phyloP scores from a whole-genome alignment of 2,797 vertebrate genomes.

The Petrocephalus schoutedeni region DNA sequence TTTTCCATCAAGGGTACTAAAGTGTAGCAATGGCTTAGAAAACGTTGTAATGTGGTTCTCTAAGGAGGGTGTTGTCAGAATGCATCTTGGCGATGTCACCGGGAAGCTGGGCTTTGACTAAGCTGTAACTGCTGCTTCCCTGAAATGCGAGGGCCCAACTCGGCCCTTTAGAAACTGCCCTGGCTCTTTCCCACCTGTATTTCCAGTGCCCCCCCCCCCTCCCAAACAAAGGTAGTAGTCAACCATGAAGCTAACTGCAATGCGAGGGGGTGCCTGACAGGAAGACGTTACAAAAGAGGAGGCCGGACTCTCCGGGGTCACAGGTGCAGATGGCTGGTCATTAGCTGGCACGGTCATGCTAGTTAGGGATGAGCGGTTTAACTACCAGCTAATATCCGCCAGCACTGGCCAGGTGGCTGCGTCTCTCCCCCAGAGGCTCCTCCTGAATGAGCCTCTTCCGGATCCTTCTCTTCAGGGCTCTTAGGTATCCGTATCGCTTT shows the following conservation, averaged over 20 bases:
- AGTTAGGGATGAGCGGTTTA: neutral
- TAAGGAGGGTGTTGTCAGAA: neutral
- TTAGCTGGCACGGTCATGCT: neutral
- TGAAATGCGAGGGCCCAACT: neutral
- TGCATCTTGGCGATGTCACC: neutral
- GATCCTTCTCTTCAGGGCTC: neutral
- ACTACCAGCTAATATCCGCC: conserved; percentile 1
- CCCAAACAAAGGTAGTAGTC: no score
- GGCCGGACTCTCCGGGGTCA: neutral
- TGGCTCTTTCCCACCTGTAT: neutral
- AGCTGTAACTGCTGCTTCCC: neutral
- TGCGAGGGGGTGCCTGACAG: neutral
- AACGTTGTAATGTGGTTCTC: neutral
- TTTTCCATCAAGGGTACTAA: neutral
- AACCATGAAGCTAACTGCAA: neutral
- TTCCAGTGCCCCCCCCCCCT: neutral
- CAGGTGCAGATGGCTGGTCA: neutral
- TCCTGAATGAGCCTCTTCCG: neutral
- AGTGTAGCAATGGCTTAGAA: neutral
- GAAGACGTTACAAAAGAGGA: neutral
- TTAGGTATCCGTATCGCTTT: neutral
- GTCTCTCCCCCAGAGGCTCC: neutral
- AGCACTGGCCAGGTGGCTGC: neutral
- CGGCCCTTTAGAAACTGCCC: neutral
- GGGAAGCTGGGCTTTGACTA: neutral